Evolutionary conservation across 2,113 vertebrate genomes (phyloP).

Genomic region (Scalopus aquaticus): DNA sequence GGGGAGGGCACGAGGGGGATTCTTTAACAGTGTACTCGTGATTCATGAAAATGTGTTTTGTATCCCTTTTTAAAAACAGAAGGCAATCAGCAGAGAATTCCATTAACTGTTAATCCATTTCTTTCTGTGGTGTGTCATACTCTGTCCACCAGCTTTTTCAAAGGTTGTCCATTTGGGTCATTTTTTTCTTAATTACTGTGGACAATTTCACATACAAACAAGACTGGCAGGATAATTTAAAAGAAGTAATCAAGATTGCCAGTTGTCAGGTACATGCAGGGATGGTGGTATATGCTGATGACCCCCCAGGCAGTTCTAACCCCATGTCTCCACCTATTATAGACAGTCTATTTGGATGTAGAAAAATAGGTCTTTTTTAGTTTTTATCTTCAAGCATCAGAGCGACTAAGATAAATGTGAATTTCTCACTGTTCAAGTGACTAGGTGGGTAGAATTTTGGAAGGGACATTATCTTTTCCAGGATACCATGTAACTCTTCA

Average conservation of each 20-base stretch:
- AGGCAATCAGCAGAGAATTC: not conserved
- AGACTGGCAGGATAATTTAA: not conserved
- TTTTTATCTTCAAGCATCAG: not conserved
- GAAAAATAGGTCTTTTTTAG: not conserved
- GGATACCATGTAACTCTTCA: constrained; percentile 38
- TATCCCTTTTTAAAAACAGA: not conserved
- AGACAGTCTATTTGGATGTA: not conserved
- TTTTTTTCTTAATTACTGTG: not conserved
- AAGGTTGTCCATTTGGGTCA: not conserved
- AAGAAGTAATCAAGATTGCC: not conserved
- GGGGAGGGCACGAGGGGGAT: not conserved
- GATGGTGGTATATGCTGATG: not conserved
- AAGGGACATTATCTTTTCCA: constrained; percentile 60
- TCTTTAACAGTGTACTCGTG: not conserved
- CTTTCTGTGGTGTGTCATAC: not conserved
- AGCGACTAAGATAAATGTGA: not conserved
- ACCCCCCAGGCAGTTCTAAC: not conserved
- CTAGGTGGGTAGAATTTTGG: constrained; percentile 46
- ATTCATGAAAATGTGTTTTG: not conserved
- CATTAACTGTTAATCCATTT: not conserved
- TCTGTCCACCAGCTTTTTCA: not conserved
- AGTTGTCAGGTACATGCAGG: not conserved
- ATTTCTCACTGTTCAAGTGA: constrained; percentile 4
- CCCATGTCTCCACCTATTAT: not conserved
- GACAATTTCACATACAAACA: not conserved